These are phyloP conservation scores for Oeneis ivallda DNA, from an alignment of 2,888 invertebrate genomes.

Conservation along the genomic window DNA sequence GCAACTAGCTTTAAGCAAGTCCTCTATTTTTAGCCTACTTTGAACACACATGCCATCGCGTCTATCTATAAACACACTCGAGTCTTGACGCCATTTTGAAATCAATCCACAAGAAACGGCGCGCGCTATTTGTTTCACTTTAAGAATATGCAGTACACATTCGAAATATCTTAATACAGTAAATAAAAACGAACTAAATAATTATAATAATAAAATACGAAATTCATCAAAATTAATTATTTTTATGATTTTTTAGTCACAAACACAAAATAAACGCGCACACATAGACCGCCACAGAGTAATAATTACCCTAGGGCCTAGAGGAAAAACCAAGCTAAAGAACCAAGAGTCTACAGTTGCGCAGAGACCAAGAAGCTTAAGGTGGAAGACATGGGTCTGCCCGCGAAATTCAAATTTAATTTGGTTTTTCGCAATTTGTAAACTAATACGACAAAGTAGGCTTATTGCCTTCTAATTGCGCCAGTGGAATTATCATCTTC, in stretches of 20 bases:
- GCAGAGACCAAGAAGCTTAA: too few relatives aligned
- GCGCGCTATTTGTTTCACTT: conserved; percentile 21
- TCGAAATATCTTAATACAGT: background rate
- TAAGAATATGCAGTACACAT: conserved; percentile 6
- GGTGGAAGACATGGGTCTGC: too few relatives aligned
- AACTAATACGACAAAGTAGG: too few relatives aligned
- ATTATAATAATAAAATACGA: background rate
- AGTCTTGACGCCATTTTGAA: conserved; percentile 73
- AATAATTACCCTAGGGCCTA: too few relatives aligned
- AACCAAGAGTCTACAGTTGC: too few relatives aligned
- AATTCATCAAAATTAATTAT: background rate
- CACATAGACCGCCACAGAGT: background rate
- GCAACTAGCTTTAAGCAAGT: conserved; percentile 61
- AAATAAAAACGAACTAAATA: background rate
- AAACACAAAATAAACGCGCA: conserved; percentile 16
- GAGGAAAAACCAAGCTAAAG: too few relatives aligned
- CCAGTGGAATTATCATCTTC: too few relatives aligned
- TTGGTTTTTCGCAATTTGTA: too few relatives aligned
- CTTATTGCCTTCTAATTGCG: too few relatives aligned
- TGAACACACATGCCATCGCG: conserved; percentile 64
- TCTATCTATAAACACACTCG: conserved; percentile 72
- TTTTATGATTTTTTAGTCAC: background rate
- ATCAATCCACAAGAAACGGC: conserved; percentile 43
- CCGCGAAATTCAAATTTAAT: too few relatives aligned
- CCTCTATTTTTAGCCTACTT: conserved; percentile 72